Evolutionary conservation across 2,888 invertebrate species (phyloP).

Genomic region (Ischnura elegans): DNA sequence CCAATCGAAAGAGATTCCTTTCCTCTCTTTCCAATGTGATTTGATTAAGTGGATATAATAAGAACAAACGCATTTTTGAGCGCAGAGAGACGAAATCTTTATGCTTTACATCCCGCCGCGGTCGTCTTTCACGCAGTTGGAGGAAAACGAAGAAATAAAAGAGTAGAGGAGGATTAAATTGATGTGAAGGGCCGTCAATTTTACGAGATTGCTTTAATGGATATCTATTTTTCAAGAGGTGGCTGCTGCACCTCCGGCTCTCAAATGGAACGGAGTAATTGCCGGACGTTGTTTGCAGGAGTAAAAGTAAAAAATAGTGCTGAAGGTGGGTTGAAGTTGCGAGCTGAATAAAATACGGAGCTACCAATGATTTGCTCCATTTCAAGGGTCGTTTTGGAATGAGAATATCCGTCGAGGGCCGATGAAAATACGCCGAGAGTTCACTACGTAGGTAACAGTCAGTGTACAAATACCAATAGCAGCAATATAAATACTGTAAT

Average conservation of each 20-base stretch:
- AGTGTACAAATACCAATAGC: neutral
- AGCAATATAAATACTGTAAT: neutral
- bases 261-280: neutral
- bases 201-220: neutral
- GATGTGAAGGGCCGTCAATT: neutral
- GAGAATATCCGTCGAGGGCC: neutral
- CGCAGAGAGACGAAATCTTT: neutral
- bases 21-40: neutral
- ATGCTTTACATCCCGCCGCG: too few relatives aligned
- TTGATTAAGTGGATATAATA: conserved; percentile 19
- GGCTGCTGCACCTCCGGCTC: neutral
- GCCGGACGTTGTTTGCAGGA: neutral
- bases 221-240: neutral
- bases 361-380: neutral
- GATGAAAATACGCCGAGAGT: neutral
- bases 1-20: conserved; percentile 10
- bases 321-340: too few relatives aligned
- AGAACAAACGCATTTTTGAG: conserved; percentile 42
- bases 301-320: neutral
- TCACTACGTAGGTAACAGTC: neutral
- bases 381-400: neutral
- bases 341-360: too few relatives aligned
- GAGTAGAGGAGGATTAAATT: neutral
- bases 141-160: too few relatives aligned
- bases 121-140: too few relatives aligned